Conservation (phyloP, 2,888 invertebrate species). For the Dendrolimus pini region DNA sequence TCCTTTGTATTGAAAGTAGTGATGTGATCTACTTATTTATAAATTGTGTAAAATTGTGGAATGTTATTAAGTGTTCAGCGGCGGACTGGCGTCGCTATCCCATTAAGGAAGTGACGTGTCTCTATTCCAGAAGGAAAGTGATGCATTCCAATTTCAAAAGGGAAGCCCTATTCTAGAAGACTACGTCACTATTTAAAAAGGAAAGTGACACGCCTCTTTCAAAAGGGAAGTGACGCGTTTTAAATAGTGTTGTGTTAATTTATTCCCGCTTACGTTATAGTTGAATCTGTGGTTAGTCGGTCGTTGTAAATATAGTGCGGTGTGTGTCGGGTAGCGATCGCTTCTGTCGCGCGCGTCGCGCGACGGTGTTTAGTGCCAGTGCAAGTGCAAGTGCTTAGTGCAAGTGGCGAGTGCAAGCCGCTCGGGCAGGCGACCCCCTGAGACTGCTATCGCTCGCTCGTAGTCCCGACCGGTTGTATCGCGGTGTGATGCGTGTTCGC, state of each 20-base stretch:
- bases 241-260: slow-evolving; percentile 30
- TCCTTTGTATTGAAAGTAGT: too few species aligned
- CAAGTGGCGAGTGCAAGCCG: slow-evolving; percentile 18
- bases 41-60: too few species aligned
- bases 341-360: slow-evolving; percentile 23
- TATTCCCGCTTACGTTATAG: slow-evolving; percentile 20
- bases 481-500: not conserved
- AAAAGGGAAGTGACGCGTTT: too few species aligned
- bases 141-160: too few species aligned
- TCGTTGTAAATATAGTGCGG: slow-evolving; percentile 31
- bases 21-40: too few species aligned
- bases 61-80: too few species aligned
- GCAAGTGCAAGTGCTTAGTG: slow-evolving; percentile 13
- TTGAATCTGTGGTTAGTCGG: slow-evolving; percentile 27
- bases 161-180: too few species aligned
- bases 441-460: slow-evolving; percentile 31
- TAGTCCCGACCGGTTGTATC: slow-evolving; percentile 7
- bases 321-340: slow-evolving; percentile 23
- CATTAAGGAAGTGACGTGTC: too few species aligned
- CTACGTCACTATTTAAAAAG: too few species aligned
- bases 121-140: too few species aligned
- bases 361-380: slow-evolving; percentile 21
- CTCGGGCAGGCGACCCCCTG: slow-evolving; percentile 49
- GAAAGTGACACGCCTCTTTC: too few species aligned
- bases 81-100: too few species aligned